Evolutionary conservation across 2,797 vertebrate species (phyloP).

Genomic region (Sebastes jordani): DNA sequence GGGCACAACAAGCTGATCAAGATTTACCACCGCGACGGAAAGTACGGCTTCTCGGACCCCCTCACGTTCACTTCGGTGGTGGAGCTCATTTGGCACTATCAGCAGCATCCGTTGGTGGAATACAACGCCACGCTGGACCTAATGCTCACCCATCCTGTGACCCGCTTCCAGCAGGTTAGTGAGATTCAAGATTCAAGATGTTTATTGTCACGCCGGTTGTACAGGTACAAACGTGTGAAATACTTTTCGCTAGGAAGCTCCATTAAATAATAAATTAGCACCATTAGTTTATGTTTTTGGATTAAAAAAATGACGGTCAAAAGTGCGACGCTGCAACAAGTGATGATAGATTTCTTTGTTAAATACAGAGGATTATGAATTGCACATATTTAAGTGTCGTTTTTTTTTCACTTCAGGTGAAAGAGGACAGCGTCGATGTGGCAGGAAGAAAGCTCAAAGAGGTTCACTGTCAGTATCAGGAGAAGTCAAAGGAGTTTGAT

Average conservation of each 20-base stretch:
- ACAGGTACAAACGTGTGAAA: too few species aligned
- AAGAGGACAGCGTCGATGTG: slow-evolving; percentile 92
- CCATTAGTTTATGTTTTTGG: background rate
- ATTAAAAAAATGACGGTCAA: background rate
- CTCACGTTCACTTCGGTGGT: slow-evolving; percentile 93
- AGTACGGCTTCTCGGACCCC: slow-evolving; percentile 95
- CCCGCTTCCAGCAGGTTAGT: slow-evolving; percentile 81
- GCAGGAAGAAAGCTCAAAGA: slow-evolving; percentile 94
- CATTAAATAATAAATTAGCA: too few species aligned
- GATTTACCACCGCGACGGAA: slow-evolving; percentile 94
- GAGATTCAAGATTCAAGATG: too few species aligned
- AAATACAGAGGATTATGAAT: background rate
- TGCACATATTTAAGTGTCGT: background rate
- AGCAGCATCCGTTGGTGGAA: slow-evolving; percentile 92
- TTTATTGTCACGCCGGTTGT: too few species aligned
- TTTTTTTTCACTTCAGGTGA: slow-evolving; percentile 83
- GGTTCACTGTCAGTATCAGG: slow-evolving; percentile 92
- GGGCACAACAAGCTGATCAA: slow-evolving; percentile 97
- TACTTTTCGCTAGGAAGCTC: too few species aligned
- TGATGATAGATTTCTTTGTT: background rate
- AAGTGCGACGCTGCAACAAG: background rate
- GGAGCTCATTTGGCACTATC: slow-evolving; percentile 95
- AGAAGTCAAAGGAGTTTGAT: slow-evolving; percentile 96
- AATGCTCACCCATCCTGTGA: slow-evolving; percentile 92
- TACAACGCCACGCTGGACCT: slow-evolving; percentile 95